These are phyloP conservation scores for Fregetta grallaria DNA, from an alignment of 2,113 vertebrate species.

Conservation along the genomic window DNA sequence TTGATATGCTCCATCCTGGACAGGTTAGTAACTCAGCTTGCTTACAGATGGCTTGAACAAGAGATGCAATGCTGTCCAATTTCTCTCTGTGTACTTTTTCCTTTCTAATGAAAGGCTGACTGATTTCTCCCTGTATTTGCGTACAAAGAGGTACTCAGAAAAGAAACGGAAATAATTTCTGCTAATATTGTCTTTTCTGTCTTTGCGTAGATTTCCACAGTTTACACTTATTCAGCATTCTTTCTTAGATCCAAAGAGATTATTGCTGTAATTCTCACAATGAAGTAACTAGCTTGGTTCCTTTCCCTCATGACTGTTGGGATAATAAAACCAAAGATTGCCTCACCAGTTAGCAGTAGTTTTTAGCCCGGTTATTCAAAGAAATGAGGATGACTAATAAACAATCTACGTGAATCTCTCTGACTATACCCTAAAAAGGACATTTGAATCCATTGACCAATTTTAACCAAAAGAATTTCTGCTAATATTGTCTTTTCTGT, in stretches of 20 bases:
- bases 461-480: not conserved
- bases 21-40: not conserved
- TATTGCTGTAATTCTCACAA: not conserved
- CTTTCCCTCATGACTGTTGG: not conserved
- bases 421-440: not conserved
- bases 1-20: not conserved
- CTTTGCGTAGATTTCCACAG: not conserved
- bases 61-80: not conserved
- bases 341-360: not conserved
- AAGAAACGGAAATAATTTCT: not conserved
- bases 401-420: not conserved
- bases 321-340: not conserved
- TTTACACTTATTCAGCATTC: not conserved
- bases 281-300: not conserved
- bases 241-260: not conserved
- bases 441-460: not conserved
- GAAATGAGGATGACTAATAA: not conserved
- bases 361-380: not conserved
- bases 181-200: not conserved
- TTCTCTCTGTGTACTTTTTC: not conserved
- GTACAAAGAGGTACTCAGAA: not conserved
- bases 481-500: not conserved
- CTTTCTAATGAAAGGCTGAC: not conserved
- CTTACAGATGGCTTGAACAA: not conserved
- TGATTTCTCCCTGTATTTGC: not conserved